phyloP scores from a whole-genome alignment of 2,113 vertebrate species.

The Oreochromis aureus region DNA sequence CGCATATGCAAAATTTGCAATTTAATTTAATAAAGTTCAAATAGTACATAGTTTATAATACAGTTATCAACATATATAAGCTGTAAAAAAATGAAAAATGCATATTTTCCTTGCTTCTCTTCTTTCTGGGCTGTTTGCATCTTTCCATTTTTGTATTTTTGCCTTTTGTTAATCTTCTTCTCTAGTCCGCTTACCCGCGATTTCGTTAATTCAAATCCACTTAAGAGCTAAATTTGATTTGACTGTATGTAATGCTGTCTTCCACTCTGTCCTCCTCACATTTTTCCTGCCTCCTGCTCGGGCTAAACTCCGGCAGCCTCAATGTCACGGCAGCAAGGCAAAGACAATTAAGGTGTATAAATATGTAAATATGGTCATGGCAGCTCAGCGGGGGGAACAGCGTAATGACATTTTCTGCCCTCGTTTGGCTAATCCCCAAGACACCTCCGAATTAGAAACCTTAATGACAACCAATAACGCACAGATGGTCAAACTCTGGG shows the following conservation, averaged over 20 bases:
- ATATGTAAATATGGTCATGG: conserved; percentile 76
- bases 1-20: neutral
- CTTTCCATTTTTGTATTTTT: neutral
- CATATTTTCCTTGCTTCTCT: neutral
- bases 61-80: neutral
- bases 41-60: neutral
- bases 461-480: conserved; percentile 78
- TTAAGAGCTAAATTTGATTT: conserved; percentile 3
- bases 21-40: neutral
- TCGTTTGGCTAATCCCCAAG: conserved; percentile 77
- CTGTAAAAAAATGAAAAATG: neutral
- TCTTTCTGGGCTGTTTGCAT: neutral
- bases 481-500: conserved; percentile 78
- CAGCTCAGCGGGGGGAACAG: conserved; percentile 60
- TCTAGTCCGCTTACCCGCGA: neutral
- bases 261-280: neutral
- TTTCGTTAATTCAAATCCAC: neutral
- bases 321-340: conserved; percentile 71
- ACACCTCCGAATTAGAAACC: conserved; percentile 77
- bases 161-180: neutral
- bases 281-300: neutral
- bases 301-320: conserved; percentile 34
- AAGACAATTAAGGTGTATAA: conserved; percentile 78
- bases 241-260: conserved; percentile 3
- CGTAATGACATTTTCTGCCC: conserved; percentile 76